Evolutionary conservation across 1,140 invertebrate species (phyloP).

Genomic region (Drosophila setifemur): DNA sequence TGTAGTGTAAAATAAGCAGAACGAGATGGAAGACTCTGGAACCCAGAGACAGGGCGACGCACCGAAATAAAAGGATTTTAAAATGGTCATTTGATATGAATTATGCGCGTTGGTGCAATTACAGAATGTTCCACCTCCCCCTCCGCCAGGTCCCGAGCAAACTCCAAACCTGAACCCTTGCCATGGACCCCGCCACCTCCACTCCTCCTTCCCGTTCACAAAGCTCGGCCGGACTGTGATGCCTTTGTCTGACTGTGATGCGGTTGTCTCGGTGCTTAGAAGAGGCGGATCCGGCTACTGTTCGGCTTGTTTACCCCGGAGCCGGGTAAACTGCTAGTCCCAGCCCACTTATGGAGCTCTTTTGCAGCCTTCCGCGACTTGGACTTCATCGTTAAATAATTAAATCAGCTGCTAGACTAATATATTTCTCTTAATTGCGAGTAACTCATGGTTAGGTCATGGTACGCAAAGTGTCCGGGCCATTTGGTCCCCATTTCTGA

Average conservation of each 20-base stretch:
- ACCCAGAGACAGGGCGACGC: constrained; percentile 49
- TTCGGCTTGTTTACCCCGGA: constrained; percentile 49
- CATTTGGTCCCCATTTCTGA: constrained; percentile 58
- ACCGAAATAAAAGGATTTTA: constrained; percentile 82
- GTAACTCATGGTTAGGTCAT: constrained; percentile 50
- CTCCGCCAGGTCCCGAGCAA: neutral
- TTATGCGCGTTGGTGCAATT: constrained; percentile 82
- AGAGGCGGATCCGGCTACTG: constrained; percentile 19
- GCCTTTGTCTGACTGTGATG: constrained; percentile 75
- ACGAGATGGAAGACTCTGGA: constrained; percentile 1
- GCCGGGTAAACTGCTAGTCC: neutral
- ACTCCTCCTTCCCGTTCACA: neutral
- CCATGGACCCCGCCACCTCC: neutral
- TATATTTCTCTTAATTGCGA: constrained; percentile 81
- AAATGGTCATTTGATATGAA: constrained; percentile 83
- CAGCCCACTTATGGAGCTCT: neutral
- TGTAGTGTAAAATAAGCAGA: constrained; percentile 4
- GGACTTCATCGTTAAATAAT: constrained; percentile 81
- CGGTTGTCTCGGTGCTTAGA: constrained; percentile 66
- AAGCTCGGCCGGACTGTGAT: constrained; percentile 45
- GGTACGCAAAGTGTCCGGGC: constrained; percentile 48
- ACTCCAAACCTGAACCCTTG: neutral
- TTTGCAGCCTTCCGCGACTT: constrained; percentile 37
- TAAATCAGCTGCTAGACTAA: constrained; percentile 82
- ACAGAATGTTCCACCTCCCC: constrained; percentile 52